phyloP scores from a whole-genome alignment of 2,888 invertebrate species.

The Cantharis flavilabris region DNA sequence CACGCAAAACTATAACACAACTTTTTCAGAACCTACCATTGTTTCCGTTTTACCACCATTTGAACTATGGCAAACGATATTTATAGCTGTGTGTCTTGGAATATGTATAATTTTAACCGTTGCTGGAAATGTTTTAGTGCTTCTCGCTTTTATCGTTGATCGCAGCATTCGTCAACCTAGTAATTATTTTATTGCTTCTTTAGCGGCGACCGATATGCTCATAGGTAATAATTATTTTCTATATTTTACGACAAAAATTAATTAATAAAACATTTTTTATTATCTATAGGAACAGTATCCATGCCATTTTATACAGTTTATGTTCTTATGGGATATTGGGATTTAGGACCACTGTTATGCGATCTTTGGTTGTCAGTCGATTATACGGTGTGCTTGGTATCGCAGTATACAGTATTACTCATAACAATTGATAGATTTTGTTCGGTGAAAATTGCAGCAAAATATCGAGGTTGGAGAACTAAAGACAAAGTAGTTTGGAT shows the following conservation, averaged over 20 bases:
- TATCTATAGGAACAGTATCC: conserved; percentile 81
- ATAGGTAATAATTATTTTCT: conserved; percentile 74
- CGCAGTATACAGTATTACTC: conserved; percentile 97
- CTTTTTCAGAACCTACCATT: conserved; percentile 39
- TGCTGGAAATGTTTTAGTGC: conserved; percentile 92
- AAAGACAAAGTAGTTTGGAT: conserved; percentile 92
- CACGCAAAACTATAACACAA: conserved; percentile 27
- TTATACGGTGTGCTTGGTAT: conserved; percentile 98
- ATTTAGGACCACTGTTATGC: conserved; percentile 92
- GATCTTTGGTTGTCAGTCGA: conserved; percentile 99
- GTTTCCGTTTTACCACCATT: conserved; percentile 79
- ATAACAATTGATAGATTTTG: conserved; percentile 99
- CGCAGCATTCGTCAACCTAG: conserved; percentile 93
- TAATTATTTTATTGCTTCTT: conserved; percentile 98
- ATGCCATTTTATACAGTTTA: conserved; percentile 99
- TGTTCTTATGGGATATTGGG: conserved; percentile 95
- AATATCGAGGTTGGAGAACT: conserved; percentile 96
- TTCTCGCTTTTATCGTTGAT: conserved; percentile 93
- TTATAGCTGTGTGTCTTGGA: conserved; percentile 85
- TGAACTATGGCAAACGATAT: conserved; percentile 85
- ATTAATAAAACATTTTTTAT: conserved; percentile 31
- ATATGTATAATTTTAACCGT: conserved; percentile 91
- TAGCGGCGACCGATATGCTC: conserved; percentile 95
- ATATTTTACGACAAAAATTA: neutral
- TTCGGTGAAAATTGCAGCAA: conserved; percentile 97